A percentile compares a stretch with the other conserved stretches of the same genome.
Conservation (phyloP, 2,797 vertebrate species). For the Salarias fasciatus region DNA sequence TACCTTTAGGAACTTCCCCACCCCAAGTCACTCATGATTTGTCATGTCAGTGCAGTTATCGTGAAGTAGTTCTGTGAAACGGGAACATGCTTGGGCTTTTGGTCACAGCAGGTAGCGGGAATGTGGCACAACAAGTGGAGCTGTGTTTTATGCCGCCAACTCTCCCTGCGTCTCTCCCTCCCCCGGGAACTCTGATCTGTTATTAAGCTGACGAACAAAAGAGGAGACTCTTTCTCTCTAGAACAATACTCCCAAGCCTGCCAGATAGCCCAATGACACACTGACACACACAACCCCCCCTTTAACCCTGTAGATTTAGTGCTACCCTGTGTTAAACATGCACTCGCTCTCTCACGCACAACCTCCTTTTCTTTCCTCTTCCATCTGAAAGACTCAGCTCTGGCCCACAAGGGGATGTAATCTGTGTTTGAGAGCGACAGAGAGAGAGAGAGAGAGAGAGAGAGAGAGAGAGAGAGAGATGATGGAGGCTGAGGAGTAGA, state of each 20-base stretch:
- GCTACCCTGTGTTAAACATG: not conserved
- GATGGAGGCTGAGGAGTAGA: slow-evolving; percentile 46
- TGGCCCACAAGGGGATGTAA: slow-evolving; percentile 49
- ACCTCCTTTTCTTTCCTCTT: slow-evolving; percentile 3
- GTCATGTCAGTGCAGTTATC: no score
- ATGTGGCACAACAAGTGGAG: slow-evolving; percentile 57
- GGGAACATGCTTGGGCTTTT: slow-evolving; percentile 5
- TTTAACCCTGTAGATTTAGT: no score
- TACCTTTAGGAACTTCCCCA: no score
- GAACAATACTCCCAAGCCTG: slow-evolving; percentile 60
- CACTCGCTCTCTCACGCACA: slow-evolving; percentile 9
- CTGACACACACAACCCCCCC: slow-evolving; percentile 7
- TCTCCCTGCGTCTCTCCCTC: slow-evolving; percentile 32
- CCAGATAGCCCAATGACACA: slow-evolving; percentile 48
- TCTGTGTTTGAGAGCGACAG: slow-evolving; percentile 27
- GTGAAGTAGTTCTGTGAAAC: not conserved
- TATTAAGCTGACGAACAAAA: slow-evolving; percentile 69
- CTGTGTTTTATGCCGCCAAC: slow-evolving; percentile 53
- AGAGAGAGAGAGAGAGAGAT: slow-evolving; percentile 40
- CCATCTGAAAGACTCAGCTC: slow-evolving; percentile 29
- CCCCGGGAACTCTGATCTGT: slow-evolving; percentile 42
- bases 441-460: not conserved
- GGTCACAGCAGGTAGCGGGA: slow-evolving; percentile 67
- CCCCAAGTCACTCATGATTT: no score
- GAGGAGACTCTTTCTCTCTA: slow-evolving; percentile 61